Evolutionary conservation across 2,888 invertebrate species (phyloP), one percentile per base, ranked within the genome.

Genomic region (Homarus gammarus): DNA sequence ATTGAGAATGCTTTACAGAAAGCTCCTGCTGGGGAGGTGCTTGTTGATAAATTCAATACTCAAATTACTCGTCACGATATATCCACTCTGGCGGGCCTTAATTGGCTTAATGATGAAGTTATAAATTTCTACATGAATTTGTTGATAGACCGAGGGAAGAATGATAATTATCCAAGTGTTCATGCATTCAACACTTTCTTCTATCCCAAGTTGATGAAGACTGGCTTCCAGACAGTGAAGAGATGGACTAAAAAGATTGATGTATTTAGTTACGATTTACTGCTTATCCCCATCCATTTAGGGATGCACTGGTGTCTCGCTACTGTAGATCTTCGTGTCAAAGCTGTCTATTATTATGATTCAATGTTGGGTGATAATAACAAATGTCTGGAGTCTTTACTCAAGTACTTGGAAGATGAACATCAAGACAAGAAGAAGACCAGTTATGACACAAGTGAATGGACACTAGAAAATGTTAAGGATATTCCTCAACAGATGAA

Each of bases 61-160:
- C 95, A 95, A 90, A 96, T 98, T 27, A 96, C 95, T 0, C 94
- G 97, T 88, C 95, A 96, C 79, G 99, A 99, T 93, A 95, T 99
- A 31, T 95, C 95, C 91, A 98, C 99, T 0, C 94, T 99, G 33
- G 94, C 95, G 0, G 97, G 97, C 0, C 94, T 97, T 0, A 97
- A 97, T 94, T 99, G 99, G 99, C 95, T 99, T 0, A 99, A 99
- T 93, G 99, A 99, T 94, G 95, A 95, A 93, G 94, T 99, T 0
- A 99, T 99, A 61, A 99, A 99, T 94, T 99, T 98, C 94, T 99
- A 99, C 94, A 97, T 99, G 97, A 97, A 97, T 93, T 94, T 99
- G 86, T 94, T 99, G 84, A 97, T 96, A 93, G 96, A 97, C 92
- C 94, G 99, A 85, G 95, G 96, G 8, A 95, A 95, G 90, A 94